Evolutionary conservation across 2,797 vertebrate genomes (phyloP).

Genomic region (Oophaga sylvatica): DNA sequence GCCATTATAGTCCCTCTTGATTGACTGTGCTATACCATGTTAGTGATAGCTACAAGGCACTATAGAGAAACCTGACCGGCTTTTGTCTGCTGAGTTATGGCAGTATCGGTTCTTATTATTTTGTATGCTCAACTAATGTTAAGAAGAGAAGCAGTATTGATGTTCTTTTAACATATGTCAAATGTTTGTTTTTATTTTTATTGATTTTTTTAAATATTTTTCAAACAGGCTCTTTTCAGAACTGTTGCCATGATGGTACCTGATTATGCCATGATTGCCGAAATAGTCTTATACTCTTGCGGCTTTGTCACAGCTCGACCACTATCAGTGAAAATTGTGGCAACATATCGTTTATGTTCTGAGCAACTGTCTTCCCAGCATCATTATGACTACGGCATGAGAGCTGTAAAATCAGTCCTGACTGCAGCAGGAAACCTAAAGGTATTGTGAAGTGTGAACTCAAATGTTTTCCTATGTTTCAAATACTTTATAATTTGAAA

Average conservation of each 20-base stretch:
- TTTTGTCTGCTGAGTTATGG: too few species aligned
- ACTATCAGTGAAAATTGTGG: conserved; percentile 89
- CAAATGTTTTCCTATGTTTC: background rate
- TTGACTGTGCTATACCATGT: too few species aligned
- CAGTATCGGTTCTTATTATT: too few species aligned
- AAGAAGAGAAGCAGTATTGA: too few species aligned
- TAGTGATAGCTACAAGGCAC: too few species aligned
- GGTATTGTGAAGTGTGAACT: conserved; percentile 69
- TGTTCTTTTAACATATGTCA: background rate
- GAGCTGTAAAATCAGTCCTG: conserved; percentile 90
- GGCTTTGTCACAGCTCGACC: conserved; percentile 89
- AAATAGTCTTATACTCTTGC: conserved; percentile 90
- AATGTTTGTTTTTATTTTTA: background rate
- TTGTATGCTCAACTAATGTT: too few species aligned
- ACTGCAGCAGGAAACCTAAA: conserved; percentile 90
- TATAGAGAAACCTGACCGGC: too few species aligned
- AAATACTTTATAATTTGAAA: background rate
- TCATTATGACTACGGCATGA: conserved; percentile 93
- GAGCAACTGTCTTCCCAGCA: conserved; percentile 90
- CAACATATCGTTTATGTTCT: conserved; percentile 86
- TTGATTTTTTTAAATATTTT: background rate
- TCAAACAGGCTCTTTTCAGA: conserved; percentile 84
- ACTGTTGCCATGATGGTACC: conserved; percentile 96
- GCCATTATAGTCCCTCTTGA: too few species aligned
- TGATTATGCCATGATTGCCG: conserved; percentile 91